A percentile compares a stretch with the other conserved stretches of the same genome.
Conservation (phyloP, 1,140 invertebrate species). For the Lysiphlebus fabarum region DNA sequence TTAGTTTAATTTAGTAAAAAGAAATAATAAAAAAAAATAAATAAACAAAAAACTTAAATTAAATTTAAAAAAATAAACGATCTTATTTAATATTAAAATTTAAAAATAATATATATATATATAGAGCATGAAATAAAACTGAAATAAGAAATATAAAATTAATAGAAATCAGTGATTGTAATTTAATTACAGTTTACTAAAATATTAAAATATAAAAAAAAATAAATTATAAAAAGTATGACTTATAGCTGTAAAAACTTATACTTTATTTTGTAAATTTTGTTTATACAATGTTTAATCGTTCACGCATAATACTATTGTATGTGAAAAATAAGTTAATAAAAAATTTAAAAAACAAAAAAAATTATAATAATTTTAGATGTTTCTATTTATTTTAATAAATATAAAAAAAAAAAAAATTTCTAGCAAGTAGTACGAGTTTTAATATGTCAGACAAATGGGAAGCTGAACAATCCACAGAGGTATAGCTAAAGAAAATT, state of each 20-base stretch:
- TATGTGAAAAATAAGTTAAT: conserved; percentile 56
- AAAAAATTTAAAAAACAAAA: too few relatives aligned
- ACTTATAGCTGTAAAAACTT: conserved; percentile 58
- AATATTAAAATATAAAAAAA: conserved; percentile 28
- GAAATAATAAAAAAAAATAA: neutral
- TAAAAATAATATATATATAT: conserved; percentile 42
- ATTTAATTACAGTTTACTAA: neutral
- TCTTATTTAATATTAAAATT: conserved; percentile 55
- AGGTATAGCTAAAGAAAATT: too few relatives aligned
- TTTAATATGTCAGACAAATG: too few relatives aligned
- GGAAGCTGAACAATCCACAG: too few relatives aligned
- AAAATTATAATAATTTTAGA: too few relatives aligned
- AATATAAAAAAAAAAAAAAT: too few relatives aligned
- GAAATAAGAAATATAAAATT: conserved; percentile 23
- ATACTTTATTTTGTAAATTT: conserved; percentile 59
- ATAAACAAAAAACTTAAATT: too few relatives aligned
- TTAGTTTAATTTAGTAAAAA: conserved; percentile 43
- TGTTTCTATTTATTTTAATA: too few relatives aligned
- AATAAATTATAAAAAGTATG: conserved; percentile 57
- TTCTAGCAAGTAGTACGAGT: too few relatives aligned
- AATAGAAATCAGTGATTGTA: neutral
- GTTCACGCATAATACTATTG: conserved; percentile 57
- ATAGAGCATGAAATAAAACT: conserved; percentile 23
- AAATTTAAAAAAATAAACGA: conserved; percentile 33
- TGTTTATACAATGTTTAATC: conserved; percentile 58